A percentile compares a stretch with the other conserved stretches of the same genome.
Evolutionary conservation across 1,140 invertebrate species (phyloP).

Genomic region (Danaus plexippus): DNA sequence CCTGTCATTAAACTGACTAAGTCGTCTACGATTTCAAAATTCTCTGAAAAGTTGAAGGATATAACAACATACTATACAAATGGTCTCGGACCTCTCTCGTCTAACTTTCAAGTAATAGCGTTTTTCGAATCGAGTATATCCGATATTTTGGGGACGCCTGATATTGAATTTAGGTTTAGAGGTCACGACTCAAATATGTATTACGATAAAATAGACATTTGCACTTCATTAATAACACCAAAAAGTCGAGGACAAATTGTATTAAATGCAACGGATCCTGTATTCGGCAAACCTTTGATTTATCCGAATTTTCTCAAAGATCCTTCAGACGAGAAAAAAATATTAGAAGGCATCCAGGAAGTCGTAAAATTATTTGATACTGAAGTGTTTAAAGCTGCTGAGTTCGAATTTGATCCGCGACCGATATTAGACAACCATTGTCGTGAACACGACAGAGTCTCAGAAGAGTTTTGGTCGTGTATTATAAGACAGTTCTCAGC

Average conservation of each 20-base stretch:
- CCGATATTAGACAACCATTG: conserved; percentile 71
- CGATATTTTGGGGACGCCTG: conserved; percentile 68
- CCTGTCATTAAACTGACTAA: conserved; percentile 72
- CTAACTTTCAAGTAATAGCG: conserved; percentile 75
- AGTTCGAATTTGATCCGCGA: conserved; percentile 56
- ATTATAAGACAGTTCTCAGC: conserved; percentile 76
- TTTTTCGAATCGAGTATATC: conserved; percentile 75
- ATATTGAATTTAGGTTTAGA: conserved; percentile 74
- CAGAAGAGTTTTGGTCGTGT: conserved; percentile 83
- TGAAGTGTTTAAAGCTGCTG: conserved; percentile 65
- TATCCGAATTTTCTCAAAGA: conserved; percentile 87
- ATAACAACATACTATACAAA: conserved; percentile 72
- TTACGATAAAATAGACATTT: conserved; percentile 74
- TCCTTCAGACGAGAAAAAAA: conserved; percentile 78
- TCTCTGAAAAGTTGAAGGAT: conserved; percentile 64
- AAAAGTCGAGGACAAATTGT: conserved; percentile 79
- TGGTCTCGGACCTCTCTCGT: conserved; percentile 71
- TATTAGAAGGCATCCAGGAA: conserved; percentile 79
- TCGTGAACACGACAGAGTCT: conserved; percentile 67
- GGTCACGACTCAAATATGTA: conserved; percentile 73
- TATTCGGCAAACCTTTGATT: conserved; percentile 79
- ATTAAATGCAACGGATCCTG: conserved; percentile 79
- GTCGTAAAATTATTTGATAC: conserved; percentile 70
- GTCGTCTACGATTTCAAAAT: conserved; percentile 66
- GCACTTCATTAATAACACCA: conserved; percentile 80